These are phyloP conservation scores for Holothuria leucospilota DNA, from an alignment of 53 echinoderm and acorn worm species.

Conservation along the genomic window DNA sequence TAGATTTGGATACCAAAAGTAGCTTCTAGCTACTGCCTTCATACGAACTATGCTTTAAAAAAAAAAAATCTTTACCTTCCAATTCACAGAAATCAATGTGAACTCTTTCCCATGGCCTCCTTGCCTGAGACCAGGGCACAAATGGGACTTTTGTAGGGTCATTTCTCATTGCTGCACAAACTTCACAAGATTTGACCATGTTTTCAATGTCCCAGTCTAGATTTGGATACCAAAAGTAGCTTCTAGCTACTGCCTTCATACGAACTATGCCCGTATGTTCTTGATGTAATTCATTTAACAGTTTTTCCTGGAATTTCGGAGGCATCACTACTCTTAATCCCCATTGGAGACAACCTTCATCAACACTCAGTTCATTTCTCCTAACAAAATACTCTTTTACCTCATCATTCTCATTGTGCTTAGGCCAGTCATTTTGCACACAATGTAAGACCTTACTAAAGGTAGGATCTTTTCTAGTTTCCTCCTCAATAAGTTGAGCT, in stretches of 20 bases:
- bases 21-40: conserved; percentile 58
- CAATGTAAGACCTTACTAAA: conserved; percentile 21
- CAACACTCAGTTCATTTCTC: neutral
- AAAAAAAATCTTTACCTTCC: no score
- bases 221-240: no score
- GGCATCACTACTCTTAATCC: conserved; percentile 12
- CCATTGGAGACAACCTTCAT: conserved; percentile 30
- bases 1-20: conserved; percentile 62
- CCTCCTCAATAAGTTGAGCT: conserved; percentile 10
- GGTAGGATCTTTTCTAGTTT: conserved; percentile 27
- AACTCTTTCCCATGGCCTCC: no score
- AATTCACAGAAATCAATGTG: no score
- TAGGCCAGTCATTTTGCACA: neutral
- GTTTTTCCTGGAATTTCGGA: conserved; percentile 30
- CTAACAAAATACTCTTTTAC: neutral
- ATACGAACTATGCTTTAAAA: no score
- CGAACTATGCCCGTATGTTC: conserved; percentile 63
- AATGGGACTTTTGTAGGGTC: no score
- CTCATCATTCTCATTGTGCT: conserved; percentile 5
- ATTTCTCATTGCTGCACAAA: no score
- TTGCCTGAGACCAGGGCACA: no score
- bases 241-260: no score
- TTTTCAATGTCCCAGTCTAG: no score
- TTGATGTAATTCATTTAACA: conserved; percentile 58
- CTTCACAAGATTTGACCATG: no score